Percentiles rank a stretch among this genome's conserved stretches.
These are phyloP conservation scores for Deilephila elpenor DNA, from an alignment of 2,888 invertebrate genomes.

Conservation along the genomic window DNA sequence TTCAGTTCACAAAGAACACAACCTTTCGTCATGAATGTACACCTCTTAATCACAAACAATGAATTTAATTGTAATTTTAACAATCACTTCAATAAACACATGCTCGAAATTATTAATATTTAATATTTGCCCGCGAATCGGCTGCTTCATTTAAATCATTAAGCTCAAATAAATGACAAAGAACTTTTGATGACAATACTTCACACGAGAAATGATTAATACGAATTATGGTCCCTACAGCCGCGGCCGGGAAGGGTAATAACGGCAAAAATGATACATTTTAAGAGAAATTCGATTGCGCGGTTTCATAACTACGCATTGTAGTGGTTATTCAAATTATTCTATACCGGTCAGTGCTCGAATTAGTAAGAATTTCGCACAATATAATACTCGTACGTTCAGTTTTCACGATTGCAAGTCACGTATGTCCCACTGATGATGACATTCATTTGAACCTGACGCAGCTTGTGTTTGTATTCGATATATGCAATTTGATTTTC, in stretches of 20 bases:
- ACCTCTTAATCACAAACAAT: too few relatives aligned
- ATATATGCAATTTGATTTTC: too few relatives aligned
- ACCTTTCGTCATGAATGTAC: too few relatives aligned
- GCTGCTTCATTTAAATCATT: background rate
- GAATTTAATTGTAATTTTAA: too few relatives aligned
- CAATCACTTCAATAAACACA: too few relatives aligned
- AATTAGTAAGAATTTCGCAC: background rate
- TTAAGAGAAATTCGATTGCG: slow-evolving; percentile 1
- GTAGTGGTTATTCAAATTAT: background rate
- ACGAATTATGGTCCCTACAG: background rate
- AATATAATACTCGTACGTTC: background rate
- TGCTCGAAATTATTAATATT: background rate
- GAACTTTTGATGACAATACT: background rate
- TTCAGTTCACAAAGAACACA: too few relatives aligned
- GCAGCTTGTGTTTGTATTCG: too few relatives aligned
- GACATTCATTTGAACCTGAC: too few relatives aligned
- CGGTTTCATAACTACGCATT: background rate
- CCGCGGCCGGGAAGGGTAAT: background rate
- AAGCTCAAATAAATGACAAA: background rate
- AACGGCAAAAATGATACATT: slow-evolving; percentile 6
- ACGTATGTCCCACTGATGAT: background rate
- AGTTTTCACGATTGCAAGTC: background rate
- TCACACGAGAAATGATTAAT: background rate
- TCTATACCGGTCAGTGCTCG: background rate
- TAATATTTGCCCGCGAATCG: background rate